Conservation (phyloP, 2,797 vertebrate species). For the Vipera ursinii region DNA sequence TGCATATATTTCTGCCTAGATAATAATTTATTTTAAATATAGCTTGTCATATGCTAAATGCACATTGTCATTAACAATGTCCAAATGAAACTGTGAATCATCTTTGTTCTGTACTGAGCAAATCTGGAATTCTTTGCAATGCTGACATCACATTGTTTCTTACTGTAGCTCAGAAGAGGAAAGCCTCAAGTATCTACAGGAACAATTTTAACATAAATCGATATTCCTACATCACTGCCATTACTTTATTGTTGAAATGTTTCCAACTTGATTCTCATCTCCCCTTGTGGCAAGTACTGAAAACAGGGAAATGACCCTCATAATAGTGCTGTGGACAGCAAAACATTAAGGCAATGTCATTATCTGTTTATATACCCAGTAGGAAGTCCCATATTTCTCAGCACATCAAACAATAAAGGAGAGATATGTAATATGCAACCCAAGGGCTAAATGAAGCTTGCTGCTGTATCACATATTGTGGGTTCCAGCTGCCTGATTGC, state of each 20-base stretch:
- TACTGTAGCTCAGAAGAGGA: not conserved
- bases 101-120: not conserved
- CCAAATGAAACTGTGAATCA: not conserved
- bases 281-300: constrained; percentile 40
- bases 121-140: not conserved
- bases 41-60: not conserved
- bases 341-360: constrained; percentile 53
- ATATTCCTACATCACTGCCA: constrained; percentile 20
- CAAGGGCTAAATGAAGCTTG: constrained; percentile 51
- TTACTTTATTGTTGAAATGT: constrained; percentile 17
- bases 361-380: constrained; percentile 55
- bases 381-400: constrained; percentile 50
- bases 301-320: constrained; percentile 45
- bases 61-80: not conserved
- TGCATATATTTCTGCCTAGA: not conserved
- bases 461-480: constrained; percentile 46
- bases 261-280: constrained; percentile 46
- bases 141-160: not conserved
- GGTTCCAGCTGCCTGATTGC: constrained; percentile 47
- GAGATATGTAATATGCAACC: constrained; percentile 41
- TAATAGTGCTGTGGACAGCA: constrained; percentile 45
- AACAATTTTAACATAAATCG: constrained; percentile 4
- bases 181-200: not conserved
- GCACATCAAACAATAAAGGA: constrained; percentile 30
- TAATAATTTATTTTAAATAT: not conserved